phyloP scores from a whole-genome alignment of 2,113 vertebrate species.

The Gadus macrocephalus region DNA sequence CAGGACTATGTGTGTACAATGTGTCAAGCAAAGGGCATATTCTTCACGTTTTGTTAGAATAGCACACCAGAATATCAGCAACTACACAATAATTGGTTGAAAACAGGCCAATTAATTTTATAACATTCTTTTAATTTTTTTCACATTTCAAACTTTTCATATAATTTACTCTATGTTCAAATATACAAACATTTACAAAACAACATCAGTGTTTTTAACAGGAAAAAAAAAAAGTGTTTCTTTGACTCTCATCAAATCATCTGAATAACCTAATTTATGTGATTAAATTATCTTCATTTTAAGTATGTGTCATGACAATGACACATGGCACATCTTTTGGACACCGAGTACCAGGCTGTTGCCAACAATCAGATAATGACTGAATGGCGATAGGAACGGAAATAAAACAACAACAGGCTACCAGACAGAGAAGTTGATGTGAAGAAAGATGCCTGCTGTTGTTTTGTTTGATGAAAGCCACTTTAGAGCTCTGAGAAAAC shows the following conservation, averaged over 20 bases:
- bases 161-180: slow-evolving; percentile 70
- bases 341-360: not conserved
- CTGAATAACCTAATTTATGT: too few species aligned
- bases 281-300: too few species aligned
- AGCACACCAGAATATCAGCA: not conserved
- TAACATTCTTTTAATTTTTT: slow-evolving; percentile 51
- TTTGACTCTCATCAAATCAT: not conserved
- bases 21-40: too few species aligned
- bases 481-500: too few species aligned
- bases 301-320: not conserved
- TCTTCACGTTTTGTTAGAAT: too few species aligned
- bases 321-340: not conserved
- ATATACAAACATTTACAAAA: slow-evolving; percentile 67
- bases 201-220: slow-evolving; percentile 32
- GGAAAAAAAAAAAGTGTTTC: slow-evolving; percentile 30
- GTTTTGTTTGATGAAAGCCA: too few species aligned
- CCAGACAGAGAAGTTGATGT: too few species aligned
- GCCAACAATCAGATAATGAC: too few species aligned
- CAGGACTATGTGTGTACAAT: too few species aligned
- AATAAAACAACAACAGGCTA: too few species aligned
- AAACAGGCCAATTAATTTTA: slow-evolving; percentile 46
- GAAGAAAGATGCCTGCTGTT: too few species aligned
- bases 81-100: slow-evolving; percentile 9
- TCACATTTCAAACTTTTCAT: slow-evolving; percentile 67
- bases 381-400: too few species aligned